Base-by-base conservation (phyloP, 2,888 invertebrate species). In the Monochamus alternatus region DNA sequence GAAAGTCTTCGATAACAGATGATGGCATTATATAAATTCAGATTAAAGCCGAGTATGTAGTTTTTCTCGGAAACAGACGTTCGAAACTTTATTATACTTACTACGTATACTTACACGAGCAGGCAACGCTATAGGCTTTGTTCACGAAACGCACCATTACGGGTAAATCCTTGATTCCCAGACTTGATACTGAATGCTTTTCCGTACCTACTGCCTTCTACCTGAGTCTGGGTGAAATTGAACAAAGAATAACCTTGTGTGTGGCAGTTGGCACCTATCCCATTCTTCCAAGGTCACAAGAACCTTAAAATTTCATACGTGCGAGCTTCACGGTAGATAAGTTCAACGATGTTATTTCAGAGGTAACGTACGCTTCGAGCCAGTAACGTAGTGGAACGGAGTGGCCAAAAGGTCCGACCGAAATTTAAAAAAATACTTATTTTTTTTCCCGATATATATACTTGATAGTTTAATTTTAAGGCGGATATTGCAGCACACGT, bases 181-280 rank as follows among this genome's bases (percentile, higher is more conserved):
- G 71, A 71, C 71, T 38, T 52, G 63, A 71, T 52, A 60, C 31
- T 59, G 69, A 69, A 63, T 63, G 14, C 71, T 51, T 71, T 63
- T 63, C 71, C 38, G 52, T 71, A 51, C 38, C 32, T 64, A 60
- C 60, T 55, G 55, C 60, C 44, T 43, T 30, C 43, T 71, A 71
- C 71, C 71, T 71, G 71, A 63, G 71, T 38, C 71, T 47, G 71
- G 59, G 71, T 71, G 38, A 71, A 62, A 63, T 52, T 63, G 43
- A 71, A 71, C 71, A 71, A 71, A 71, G 63, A 71, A 51, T 71
- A 51, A 71, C 71, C 71, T 71, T 55, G 55, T 55, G 55, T 55
- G 55, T 55, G 22, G 55, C 55, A 55, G 55, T 55, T 63, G 71
- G 71, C 62, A 71, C 71, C 71, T 71, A 71, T 71, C 52, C 59